Evolutionary conservation across 2,797 vertebrate genomes (phyloP).

Genomic region (Tapera naevia): DNA sequence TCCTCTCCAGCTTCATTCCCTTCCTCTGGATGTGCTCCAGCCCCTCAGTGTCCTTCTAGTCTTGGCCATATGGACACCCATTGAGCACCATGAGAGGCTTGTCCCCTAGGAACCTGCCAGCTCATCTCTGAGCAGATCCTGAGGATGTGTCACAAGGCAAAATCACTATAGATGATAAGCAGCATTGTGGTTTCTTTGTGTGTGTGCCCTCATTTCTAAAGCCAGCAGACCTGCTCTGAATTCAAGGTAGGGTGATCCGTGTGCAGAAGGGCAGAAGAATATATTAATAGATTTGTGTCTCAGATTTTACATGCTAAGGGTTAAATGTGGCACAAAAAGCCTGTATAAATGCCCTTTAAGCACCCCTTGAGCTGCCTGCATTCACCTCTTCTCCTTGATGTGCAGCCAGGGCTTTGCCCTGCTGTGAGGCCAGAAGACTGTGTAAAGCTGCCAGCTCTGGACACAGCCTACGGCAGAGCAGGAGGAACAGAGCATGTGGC

Average conservation of each 20-base stretch:
- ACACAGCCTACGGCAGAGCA: accelerated
- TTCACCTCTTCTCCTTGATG: neutral
- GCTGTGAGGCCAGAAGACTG: neutral
- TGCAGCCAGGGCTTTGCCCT: neutral
- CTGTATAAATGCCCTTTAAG: neutral
- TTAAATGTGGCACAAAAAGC: neutral
- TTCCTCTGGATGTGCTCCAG: no score
- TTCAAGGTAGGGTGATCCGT: neutral
- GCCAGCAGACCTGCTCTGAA: neutral
- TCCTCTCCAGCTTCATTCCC: no score
- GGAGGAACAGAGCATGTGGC: neutral
- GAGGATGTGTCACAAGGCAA: neutral
- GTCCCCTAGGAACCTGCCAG: neutral
- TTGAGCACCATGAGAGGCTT: accelerated
- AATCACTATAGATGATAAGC: neutral
- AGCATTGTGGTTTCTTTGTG: neutral
- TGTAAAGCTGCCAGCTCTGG: neutral
- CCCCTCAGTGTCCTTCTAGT: neutral
- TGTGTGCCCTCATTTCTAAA: neutral
- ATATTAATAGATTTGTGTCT: neutral
- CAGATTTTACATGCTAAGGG: neutral
- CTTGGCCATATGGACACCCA: neutral
- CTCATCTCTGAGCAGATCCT: neutral
- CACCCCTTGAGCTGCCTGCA: neutral
- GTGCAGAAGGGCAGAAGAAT: no score